Evolutionary conservation across 2,888 invertebrate species (phyloP).

Genomic region (Phytoseiulus persimilis): DNA sequence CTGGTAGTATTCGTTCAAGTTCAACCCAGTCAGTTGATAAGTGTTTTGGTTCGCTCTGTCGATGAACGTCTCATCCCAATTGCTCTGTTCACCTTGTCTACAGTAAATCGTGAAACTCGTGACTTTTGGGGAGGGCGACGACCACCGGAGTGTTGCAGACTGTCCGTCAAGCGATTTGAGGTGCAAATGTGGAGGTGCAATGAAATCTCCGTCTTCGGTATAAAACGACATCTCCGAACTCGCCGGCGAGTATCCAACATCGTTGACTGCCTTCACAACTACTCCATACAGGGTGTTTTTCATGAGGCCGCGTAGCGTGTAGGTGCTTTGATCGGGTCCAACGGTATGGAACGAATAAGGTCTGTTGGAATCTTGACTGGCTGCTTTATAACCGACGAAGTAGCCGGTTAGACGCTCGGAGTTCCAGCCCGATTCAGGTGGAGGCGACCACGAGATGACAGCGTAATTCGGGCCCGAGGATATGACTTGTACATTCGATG

Average conservation of each 20-base stretch:
- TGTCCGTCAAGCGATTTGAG: slow-evolving; percentile 33
- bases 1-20: slow-evolving; percentile 37
- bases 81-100: slow-evolving; percentile 27
- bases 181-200: slow-evolving; percentile 33
- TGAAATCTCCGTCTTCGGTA: slow-evolving; percentile 33
- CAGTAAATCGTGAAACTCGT: slow-evolving; percentile 32
- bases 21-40: slow-evolving; percentile 17
- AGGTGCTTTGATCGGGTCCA: slow-evolving; percentile 26
- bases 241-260: slow-evolving; percentile 11
- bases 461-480: slow-evolving; percentile 23
- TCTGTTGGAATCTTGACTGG: slow-evolving; percentile 32
- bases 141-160: slow-evolving; percentile 25
- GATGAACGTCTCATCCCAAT: slow-evolving; percentile 17
- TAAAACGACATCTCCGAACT: slow-evolving; percentile 29
- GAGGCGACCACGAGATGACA: slow-evolving; percentile 27
- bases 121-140: slow-evolving; percentile 26
- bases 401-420: slow-evolving; percentile 25
- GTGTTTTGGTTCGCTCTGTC: slow-evolving; percentile 13
- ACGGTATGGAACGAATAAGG: slow-evolving; percentile 31
- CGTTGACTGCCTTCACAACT: slow-evolving; percentile 32
- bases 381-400: slow-evolving; percentile 35
- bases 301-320: slow-evolving; percentile 32
- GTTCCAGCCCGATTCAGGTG: slow-evolving; percentile 20
- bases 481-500: slow-evolving; percentile 26
- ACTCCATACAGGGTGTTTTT: slow-evolving; percentile 25